Conservation (phyloP, 2,113 vertebrate genomes). For the Edolisoma coerulescens region DNA sequence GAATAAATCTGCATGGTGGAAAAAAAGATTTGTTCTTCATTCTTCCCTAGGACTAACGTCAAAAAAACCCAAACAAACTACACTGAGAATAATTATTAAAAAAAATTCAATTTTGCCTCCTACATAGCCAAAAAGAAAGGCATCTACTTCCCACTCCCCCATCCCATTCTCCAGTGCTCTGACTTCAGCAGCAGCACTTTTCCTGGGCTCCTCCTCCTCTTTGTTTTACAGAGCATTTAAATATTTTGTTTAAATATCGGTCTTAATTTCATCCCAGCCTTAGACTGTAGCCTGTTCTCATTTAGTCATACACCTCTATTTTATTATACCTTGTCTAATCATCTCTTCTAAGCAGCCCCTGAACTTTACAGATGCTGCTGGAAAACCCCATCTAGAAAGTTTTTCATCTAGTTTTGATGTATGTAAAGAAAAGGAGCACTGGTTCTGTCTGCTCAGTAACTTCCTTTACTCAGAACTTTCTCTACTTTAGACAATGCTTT, state of each 20-base stretch:
- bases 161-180: not conserved
- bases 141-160: not conserved
- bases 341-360: not conserved
- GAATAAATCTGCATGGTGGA: not conserved
- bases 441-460: not conserved
- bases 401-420: not conserved
- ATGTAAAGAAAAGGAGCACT: not conserved
- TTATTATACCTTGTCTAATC: not conserved
- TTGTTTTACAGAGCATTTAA: not conserved
- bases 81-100: not conserved
- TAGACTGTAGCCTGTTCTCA: not conserved
- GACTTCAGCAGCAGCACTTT: not conserved
- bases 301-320: not conserved
- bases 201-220: not conserved
- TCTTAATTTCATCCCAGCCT: not conserved
- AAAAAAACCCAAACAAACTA: not conserved
- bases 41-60: not conserved
- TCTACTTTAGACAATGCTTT: not conserved
- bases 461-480: not conserved
- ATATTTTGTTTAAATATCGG: not conserved
- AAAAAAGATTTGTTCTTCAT: not conserved
- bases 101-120: not conserved
- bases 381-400: not conserved
- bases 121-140: not conserved
- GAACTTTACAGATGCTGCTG: not conserved